These are phyloP conservation scores for Melanocharis versteri DNA, from an alignment of 2,113 vertebrate species.

Conservation along the genomic window DNA sequence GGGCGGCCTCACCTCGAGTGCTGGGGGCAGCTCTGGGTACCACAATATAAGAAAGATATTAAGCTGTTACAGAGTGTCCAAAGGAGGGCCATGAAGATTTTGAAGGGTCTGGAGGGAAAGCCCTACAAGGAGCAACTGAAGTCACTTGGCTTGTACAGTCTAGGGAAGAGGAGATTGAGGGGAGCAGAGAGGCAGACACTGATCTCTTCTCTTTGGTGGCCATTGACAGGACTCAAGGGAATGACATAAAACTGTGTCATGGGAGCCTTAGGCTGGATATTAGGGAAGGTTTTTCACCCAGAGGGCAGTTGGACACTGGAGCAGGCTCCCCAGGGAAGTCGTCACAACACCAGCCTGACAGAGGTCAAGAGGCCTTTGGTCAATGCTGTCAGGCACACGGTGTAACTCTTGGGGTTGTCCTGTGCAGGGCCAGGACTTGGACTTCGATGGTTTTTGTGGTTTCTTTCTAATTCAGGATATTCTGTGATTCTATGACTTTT, in stretches of 20 bases:
- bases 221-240: background rate
- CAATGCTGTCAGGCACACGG: background rate
- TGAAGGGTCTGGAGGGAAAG: background rate
- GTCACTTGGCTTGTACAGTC: background rate
- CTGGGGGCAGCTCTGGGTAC: background rate
- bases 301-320: background rate
- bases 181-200: background rate
- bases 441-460: background rate
- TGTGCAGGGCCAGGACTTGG: background rate
- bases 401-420: background rate
- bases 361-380: background rate
- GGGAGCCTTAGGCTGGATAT: background rate
- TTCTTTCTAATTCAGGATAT: background rate
- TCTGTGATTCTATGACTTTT: background rate
- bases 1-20: rapidly evolving
- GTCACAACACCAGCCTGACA: background rate
- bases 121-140: rapidly evolving
- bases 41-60: background rate
- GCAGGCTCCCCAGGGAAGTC: background rate
- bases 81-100: background rate
- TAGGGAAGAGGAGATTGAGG: background rate
- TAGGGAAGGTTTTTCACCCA: background rate
- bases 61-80: background rate
- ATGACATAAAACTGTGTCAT: background rate
- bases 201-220: background rate